Conservation (phyloP, 92 coral and sea anemone genomes). For the Palythoa caribaeorum region DNA sequence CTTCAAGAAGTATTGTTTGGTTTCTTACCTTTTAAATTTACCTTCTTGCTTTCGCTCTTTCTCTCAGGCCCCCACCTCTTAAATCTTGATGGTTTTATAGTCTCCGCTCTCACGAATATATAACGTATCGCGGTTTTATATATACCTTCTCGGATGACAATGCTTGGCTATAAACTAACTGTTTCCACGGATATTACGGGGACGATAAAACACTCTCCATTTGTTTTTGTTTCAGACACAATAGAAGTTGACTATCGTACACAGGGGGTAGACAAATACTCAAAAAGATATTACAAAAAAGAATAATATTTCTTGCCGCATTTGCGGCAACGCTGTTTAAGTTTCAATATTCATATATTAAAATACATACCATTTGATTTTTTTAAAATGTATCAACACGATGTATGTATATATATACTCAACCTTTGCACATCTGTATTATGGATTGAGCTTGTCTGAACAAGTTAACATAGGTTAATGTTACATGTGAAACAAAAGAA, state of each 20-base stretch:
- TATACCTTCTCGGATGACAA: background rate
- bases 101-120: background rate
- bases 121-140: background rate
- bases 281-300: background rate
- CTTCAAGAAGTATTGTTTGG: too few species aligned
- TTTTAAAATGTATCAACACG: too few species aligned
- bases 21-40: too few species aligned
- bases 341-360: background rate
- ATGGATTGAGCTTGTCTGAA: too few species aligned
- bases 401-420: too few species aligned
- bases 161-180: background rate
- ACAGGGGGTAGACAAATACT: conserved; percentile 2
- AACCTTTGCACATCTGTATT: too few species aligned
- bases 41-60: background rate
- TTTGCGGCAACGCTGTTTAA: background rate
- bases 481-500: background rate
- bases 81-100: background rate
- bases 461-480: background rate
- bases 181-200: background rate
- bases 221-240: background rate
- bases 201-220: background rate
- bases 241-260: background rate
- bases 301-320: background rate
- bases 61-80: background rate
- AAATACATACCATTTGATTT: too few species aligned